Evolutionary conservation across 2,113 vertebrate genomes (phyloP).

Genomic region (Apistogramma diplotaenia): DNA sequence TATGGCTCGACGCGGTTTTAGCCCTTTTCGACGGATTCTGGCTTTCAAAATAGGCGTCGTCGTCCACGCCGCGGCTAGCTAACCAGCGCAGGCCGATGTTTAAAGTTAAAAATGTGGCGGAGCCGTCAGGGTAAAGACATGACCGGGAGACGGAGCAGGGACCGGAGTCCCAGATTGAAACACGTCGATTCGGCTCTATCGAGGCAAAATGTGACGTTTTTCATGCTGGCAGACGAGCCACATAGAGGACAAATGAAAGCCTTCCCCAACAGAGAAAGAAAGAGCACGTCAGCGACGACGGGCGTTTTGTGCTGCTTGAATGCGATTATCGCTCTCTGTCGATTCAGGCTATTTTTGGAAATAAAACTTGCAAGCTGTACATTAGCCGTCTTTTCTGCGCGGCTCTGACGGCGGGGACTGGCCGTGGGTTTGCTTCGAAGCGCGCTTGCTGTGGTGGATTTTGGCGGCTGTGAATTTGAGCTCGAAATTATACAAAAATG

Average conservation of each 20-base stretch:
- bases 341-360: conserved; percentile 73
- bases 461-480: neutral
- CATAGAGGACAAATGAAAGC: conserved; percentile 62
- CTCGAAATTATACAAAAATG: neutral
- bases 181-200: conserved; percentile 35
- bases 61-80: conserved; percentile 66
- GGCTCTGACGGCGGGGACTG: neutral
- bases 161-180: neutral
- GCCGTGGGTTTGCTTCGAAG: conserved; percentile 19
- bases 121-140: neutral
- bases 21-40: conserved; percentile 55
- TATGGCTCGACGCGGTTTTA: conserved; percentile 51
- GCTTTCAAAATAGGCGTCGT: conserved; percentile 54
- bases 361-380: conserved; percentile 41
- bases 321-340: conserved; percentile 58
- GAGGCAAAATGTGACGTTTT: conserved; percentile 55
- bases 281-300: conserved; percentile 62
- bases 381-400: neutral
- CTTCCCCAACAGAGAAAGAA: conserved; percentile 51
- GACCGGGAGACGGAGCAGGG: neutral
- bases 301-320: conserved; percentile 62
- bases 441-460: conserved; percentile 27
- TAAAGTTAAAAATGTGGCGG: conserved; percentile 17
- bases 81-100: conserved; percentile 62
- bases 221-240: conserved; percentile 47